A percentile compares a stretch with the other conserved stretches of the same genome.
Evolutionary conservation across 30 jellyfish, hydroid and myxozoan genomes (phyloP).

Genomic region (Sanderia malayensis): DNA sequence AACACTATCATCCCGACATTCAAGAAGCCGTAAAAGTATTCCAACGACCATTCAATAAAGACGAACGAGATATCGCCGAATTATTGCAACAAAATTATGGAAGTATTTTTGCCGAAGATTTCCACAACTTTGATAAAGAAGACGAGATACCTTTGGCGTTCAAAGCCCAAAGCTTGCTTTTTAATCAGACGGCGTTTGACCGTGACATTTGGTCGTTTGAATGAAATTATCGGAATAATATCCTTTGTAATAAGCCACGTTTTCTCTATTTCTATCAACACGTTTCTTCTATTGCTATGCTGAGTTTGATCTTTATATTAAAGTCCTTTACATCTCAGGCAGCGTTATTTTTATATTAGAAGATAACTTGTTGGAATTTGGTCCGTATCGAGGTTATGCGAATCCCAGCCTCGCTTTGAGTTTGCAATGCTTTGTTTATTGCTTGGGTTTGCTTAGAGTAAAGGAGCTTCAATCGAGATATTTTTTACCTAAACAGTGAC

Average conservation of each 20-base stretch:
- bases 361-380: too few relatives aligned
- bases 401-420: background rate
- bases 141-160: conserved; percentile 53
- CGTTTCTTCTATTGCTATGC: too few relatives aligned
- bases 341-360: too few relatives aligned
- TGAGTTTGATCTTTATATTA: too few relatives aligned
- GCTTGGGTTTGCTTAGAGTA: background rate
- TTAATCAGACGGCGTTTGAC: conserved; percentile 28
- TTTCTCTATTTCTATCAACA: too few relatives aligned
- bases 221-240: too few relatives aligned
- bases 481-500: too few relatives aligned
- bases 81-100: conserved; percentile 46
- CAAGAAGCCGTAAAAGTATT: conserved; percentile 62
- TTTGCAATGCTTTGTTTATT: background rate
- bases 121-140: conserved; percentile 31
- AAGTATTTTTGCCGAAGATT: conserved; percentile 46
- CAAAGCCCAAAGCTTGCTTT: conserved; percentile 33
- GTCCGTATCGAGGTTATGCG: too few relatives aligned
- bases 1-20: conserved; percentile 77
- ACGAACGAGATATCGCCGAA: conserved; percentile 63
- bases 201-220: conserved; percentile 63
- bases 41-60: conserved; percentile 48
- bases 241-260: too few relatives aligned
- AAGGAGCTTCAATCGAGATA: background rate
- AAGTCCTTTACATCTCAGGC: too few relatives aligned